Percentiles rank a stretch among this genome's conserved stretches.
These are phyloP conservation scores for Catocala sponsa DNA, from an alignment of 2,888 invertebrate genomes.

Conservation along the genomic window DNA sequence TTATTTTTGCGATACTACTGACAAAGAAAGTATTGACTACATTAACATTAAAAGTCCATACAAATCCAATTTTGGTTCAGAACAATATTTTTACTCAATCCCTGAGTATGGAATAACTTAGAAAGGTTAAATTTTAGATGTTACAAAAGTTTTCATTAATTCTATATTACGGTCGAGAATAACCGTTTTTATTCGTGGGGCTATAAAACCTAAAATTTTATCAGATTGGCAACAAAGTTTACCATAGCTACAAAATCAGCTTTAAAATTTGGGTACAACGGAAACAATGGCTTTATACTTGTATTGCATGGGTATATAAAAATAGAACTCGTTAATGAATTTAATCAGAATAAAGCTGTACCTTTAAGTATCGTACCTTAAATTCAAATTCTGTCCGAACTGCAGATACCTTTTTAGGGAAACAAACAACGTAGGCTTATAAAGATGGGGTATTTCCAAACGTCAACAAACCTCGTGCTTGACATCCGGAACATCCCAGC, in stretches of 20 bases:
- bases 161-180: constrained; percentile 1
- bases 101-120: neutral
- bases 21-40: too few species aligned
- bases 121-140: neutral
- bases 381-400: constrained; percentile 36
- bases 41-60: too few species aligned
- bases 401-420: constrained; percentile 32
- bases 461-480: constrained; percentile 49
- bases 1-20: too few species aligned
- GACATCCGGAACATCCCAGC: constrained; percentile 48
- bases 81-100: neutral
- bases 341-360: constrained; percentile 33
- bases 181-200: constrained; percentile 9
- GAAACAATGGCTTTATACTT: constrained; percentile 9
- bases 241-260: neutral
- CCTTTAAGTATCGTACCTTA: constrained; percentile 19
- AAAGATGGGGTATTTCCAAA: constrained; percentile 42
- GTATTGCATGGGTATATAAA: constrained; percentile 11
- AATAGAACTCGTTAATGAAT: constrained; percentile 14
- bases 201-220: constrained; percentile 7
- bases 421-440: constrained; percentile 47
- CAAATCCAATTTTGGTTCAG: neutral
- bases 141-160: constrained; percentile 5
- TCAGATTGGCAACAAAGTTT: constrained; percentile 12
- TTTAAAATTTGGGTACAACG: constrained; percentile 1